Evolutionary conservation across 2,797 vertebrate genomes (phyloP), one percentile per base, ranked within the genome.

Genomic region (Cossypha caffra): DNA sequence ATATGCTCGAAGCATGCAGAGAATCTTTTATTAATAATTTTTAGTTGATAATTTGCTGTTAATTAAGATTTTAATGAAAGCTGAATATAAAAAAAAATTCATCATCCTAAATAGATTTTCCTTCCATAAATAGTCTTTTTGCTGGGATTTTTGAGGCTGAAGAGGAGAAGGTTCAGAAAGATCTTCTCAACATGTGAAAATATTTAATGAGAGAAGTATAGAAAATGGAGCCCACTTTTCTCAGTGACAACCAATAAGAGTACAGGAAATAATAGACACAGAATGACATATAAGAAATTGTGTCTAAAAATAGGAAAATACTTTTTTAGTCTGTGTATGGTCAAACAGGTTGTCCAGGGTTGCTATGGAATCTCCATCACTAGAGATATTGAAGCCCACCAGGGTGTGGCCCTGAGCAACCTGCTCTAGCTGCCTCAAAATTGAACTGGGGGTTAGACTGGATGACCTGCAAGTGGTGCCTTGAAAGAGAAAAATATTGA

Each of bases 291-390:
- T 1, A 40, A 20, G 2, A 77, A 42, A 77, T 45, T 43, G 2
- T 63, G 6, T 45, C 69, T 63, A 67, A 83, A 86, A 10, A 3
- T 7, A 51, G 9, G 31, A 62, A 66, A 82, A 67, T 13, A 2
- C 0, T 28, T 64, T 63, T 40, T 75, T 50, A 48, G 7, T 48
- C 25, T 48, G 1, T 4, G 0, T 2, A 0, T 28, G 11, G 18
- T 45, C 7, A 43, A 71, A 37, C 16, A 61, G 5, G 1, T 35
- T 69, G 2, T 51, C 43, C 10, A 18, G 25, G 45, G 16, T 37
- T 51, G 7, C 4, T 52, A 2, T n/a, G 25, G 28, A 71, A 29
- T 73, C 9, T 68, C 33, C 28, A 19, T 35, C 9, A 8, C 7
- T 25, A 10, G 10, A 42, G 6, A 29, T 18, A 40, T 0, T 37